These are phyloP conservation scores for Drosophila quinaria DNA, from an alignment of 2,888 invertebrate genomes.

Conservation along the genomic window DNA sequence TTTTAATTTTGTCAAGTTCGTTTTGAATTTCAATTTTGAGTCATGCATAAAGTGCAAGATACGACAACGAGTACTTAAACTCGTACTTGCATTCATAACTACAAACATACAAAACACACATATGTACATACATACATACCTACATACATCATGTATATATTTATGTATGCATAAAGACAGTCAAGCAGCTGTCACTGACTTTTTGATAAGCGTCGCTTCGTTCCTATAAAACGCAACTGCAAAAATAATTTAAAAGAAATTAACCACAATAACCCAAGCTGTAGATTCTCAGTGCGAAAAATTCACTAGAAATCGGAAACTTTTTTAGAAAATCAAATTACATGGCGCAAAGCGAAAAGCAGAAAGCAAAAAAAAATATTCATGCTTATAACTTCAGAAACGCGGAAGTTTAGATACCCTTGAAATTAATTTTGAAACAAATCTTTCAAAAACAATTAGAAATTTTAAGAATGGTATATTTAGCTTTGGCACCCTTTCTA, in stretches of 20 bases:
- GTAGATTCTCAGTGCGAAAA: conserved; percentile 64
- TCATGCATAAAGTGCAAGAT: conserved; percentile 75
- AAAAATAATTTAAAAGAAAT: conserved; percentile 79
- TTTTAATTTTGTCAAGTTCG: conserved; percentile 82
- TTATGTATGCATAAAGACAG: conserved; percentile 24
- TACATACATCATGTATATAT: not conserved
- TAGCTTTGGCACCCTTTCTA: too few relatives aligned
- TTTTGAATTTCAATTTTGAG: conserved; percentile 82
- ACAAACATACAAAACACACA: conserved; percentile 6
- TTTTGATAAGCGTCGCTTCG: conserved; percentile 61
- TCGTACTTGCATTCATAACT: conserved; percentile 37
- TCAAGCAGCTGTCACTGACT: conserved; percentile 66
- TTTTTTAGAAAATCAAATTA: conserved; percentile 81
- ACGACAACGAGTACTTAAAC: conserved; percentile 65
- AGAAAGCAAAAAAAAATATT: conserved; percentile 35
- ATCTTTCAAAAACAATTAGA: too few relatives aligned
- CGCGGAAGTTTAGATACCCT: conserved; percentile 40
- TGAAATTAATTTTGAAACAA: not conserved
- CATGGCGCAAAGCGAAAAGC: conserved; percentile 60
- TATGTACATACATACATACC: conserved; percentile 1
- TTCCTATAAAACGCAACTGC: conserved; percentile 62
- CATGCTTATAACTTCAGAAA: not conserved
- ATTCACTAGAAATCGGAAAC: conserved; percentile 80
- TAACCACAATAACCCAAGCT: conserved; percentile 76
- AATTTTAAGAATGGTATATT: too few relatives aligned